Evolutionary conservation across 1,140 invertebrate genomes (phyloP).

Genomic region (Pseudobourletiella spinata): DNA sequence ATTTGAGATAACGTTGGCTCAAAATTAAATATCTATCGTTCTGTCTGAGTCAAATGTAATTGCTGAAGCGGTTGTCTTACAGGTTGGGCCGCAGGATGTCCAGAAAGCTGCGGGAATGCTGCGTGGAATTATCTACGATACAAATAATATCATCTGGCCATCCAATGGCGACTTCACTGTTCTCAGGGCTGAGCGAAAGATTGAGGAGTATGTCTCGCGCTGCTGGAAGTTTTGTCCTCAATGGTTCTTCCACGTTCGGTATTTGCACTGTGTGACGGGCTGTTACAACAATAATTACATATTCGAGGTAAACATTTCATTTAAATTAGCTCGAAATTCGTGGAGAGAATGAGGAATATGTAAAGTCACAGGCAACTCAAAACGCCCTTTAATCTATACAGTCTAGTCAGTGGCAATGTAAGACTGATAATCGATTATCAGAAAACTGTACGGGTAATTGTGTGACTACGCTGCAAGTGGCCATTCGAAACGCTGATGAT

Average conservation of each 20-base stretch:
- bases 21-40: neutral
- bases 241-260: slow-evolving; percentile 17
- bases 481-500: too few relatives aligned
- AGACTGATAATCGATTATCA: too few relatives aligned
- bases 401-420: too few relatives aligned
- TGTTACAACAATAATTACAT: slow-evolving; percentile 9
- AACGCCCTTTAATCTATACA: too few relatives aligned
- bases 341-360: too few relatives aligned
- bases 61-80: neutral
- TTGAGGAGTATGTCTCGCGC: slow-evolving; percentile 20
- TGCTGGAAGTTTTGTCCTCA: slow-evolving; percentile 21
- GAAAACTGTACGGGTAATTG: too few relatives aligned
- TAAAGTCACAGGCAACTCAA: neutral
- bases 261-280: neutral
- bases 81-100: neutral
- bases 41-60: neutral
- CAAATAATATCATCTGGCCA: slow-evolving; percentile 20
- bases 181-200: slow-evolving; percentile 1
- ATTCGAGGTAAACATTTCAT: slow-evolving; percentile 9
- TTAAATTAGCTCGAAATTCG: too few relatives aligned
- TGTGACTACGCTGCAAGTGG: too few relatives aligned
- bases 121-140: neutral
- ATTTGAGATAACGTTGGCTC: neutral
- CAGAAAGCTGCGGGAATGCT: neutral
- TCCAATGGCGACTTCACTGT: slow-evolving; percentile 12